Base-by-base conservation (phyloP, 2,113 vertebrate genomes). In the Antechinus stuartii region DNA sequence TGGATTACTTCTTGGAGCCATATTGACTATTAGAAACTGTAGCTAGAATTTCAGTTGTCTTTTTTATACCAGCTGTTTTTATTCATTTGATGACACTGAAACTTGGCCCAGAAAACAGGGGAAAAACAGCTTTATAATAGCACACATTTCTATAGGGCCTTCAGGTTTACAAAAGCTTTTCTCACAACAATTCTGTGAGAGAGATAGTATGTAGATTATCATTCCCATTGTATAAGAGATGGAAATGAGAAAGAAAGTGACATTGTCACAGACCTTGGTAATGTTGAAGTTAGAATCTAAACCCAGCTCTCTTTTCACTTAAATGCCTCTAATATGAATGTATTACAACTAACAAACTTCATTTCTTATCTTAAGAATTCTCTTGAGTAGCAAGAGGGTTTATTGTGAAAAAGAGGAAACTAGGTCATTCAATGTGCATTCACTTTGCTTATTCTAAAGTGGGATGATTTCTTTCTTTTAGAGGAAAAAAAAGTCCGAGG, bases 41-140 rank as follows among this genome's bases (percentile, higher is more conserved):
- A 12, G 8, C 0, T 30, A 8, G 57, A 52, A 46, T 53, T 94
- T 22, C 27, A 61, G 2, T 93, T 61, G 49, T 91, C 14, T 89
- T 93, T 95, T 93, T 84, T 11, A 91, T 84, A 53, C 1, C 2
- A 8, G n/a, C 23, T 95, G 8, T 12, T 96, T 92, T 91, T 26
- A 68, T 90, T 0, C 19, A 6, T 95, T 93, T 94, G 92, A 55
- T 9, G 52, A 27, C 22, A 6, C 2, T 94, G 25, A 91, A 91
- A 61, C 93, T 98, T 95, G 68, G 11, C 91, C 54, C 46, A 96
- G 95, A 76, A 96, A 96, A 95, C 93, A 90, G 22, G 90, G n/a
- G 68, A 42, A 42, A 76, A 84, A 42, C n/a, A 42, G n/a, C 5
- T 42, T 42, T 8, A 84, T 84, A 84, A 84, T 84, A 22, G 19